Base-by-base conservation (phyloP, 2,888 invertebrate species). In the Euphydryas editha region DNA sequence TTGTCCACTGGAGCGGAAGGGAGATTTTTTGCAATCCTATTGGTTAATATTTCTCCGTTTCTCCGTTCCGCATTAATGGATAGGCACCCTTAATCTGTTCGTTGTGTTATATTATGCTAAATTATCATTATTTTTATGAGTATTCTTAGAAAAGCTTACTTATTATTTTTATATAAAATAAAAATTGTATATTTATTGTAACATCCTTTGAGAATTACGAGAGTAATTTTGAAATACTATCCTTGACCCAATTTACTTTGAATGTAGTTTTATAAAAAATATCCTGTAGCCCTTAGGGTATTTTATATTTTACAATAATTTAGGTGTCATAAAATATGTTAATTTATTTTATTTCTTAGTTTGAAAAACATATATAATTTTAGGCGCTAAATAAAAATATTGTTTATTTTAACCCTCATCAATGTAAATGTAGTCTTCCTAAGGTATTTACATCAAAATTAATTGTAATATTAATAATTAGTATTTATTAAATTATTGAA, bases 391-490 rank as follows among this genome's bases (percentile, higher is more conserved):
- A 7, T 1, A 42, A 42, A n/a, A 6, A 7, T 17, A 18, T 46
- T 46, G 6, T 20, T 21, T 49, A 10, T 21, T 51, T 18, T 24
- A 24, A 51, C 49, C 7, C 8, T n/a, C 7, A 24, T 24, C 15
- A 21, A 3, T 24, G 21, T 24, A 15, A 51, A 24, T 51, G 21
- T 51, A 51, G 24, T 24, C 49, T 51, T 51, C n/a, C 49, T 51
- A 51, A 51, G 24, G 5, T 51, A 7, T 13, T 21, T 0, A 21
- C 7, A 7, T 51, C 15, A 51, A 21, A 24, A 15, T 4, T 21
- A 24, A 10, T 21, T 21, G 49, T 49, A 49, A 49, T 51, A 24
- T 51, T 24, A 51, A 51, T 7, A 51, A 51, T 24, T 24, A 15
- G 2, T 24, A 4, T 13, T 51, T 51, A 21, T 51, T 51, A 24